Evolutionary conservation across 2,113 vertebrate genomes (phyloP), one percentile per base, ranked within the genome.

Genomic region (Stegastes partitus): DNA sequence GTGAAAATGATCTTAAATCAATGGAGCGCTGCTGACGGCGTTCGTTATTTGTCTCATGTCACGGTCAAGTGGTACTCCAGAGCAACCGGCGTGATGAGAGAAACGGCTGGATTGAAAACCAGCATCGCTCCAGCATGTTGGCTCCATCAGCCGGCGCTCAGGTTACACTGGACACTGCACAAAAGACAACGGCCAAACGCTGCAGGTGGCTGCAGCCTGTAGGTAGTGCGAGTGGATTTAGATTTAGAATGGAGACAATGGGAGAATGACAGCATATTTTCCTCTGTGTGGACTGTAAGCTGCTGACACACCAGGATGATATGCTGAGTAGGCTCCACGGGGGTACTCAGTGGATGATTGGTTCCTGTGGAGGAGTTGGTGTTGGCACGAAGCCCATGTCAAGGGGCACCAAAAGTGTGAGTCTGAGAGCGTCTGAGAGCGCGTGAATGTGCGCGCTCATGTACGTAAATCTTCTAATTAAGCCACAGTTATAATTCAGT

Each of bases 281-380:
- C 47, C 37, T 53, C 59, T 53, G 31, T 74, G 3, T 12, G 62
- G 68, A 55, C 59, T 10, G 61, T 68, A 51, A 84, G 68, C 82
- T 80, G 81, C 86, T 89, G 90, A 92, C 76, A 67, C 82, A 68
- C 66, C 53, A 67, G 64, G 66, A 67, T 31, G 56, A 75, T 57
- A 65, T 77, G 86, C 84, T 77, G 79, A 90, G 75, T 68, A 15
- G 79, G 80, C 85, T 68, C 55, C 53, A 19, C 56, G 5, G 54
- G 75, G 74, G 49, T 73, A 80, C 62, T 68, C 61, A 22, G 25
- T 74, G 85, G 86, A 82, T 42, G 76, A 68, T 47, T 67, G 80
- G 81, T 65, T 89, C 77, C 69, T 37, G 70, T 56, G 22, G 71
- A 64, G 49, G 50, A 74, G 87, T 37, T 79, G 68, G 68, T 86